Conservation (phyloP, 2,113 vertebrate genomes). For the Muntiacus muntjak region DNA sequence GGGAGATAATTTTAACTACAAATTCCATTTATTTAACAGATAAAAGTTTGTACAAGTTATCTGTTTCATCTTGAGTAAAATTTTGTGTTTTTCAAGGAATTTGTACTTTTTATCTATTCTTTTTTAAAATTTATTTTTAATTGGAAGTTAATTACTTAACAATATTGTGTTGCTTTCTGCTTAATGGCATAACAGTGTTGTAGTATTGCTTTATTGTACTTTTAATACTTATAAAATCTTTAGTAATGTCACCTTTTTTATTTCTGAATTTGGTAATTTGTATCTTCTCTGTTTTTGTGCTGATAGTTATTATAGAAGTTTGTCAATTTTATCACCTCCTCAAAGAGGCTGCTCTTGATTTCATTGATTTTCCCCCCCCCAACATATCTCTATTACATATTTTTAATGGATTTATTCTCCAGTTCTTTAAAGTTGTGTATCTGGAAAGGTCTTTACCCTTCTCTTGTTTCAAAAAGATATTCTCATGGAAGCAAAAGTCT, state of each 20-base stretch:
- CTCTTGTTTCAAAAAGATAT: neutral
- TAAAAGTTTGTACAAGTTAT: neutral
- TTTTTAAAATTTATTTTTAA: neutral
- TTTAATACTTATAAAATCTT: neutral
- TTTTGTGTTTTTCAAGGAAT: neutral
- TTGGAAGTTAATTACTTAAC: neutral
- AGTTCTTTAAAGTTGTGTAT: neutral
- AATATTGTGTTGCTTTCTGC: neutral
- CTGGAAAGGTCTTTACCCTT: neutral
- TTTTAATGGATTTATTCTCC: neutral
- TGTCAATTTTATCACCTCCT: neutral
- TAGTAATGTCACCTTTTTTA: neutral
- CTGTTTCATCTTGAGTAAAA: neutral
- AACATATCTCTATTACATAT: neutral
- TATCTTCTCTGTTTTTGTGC: neutral
- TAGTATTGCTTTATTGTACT: neutral
- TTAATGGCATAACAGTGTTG: neutral
- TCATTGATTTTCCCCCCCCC: neutral
- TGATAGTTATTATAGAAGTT: neutral
- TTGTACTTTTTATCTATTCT: neutral
- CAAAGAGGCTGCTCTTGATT: neutral
- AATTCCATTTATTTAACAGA: neutral
- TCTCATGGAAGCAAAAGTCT: neutral
- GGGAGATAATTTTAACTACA: neutral
- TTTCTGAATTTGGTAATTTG: neutral